phyloP scores from a whole-genome alignment of 1,140 invertebrate species.

The Brachionus calyciflorus region DNA sequence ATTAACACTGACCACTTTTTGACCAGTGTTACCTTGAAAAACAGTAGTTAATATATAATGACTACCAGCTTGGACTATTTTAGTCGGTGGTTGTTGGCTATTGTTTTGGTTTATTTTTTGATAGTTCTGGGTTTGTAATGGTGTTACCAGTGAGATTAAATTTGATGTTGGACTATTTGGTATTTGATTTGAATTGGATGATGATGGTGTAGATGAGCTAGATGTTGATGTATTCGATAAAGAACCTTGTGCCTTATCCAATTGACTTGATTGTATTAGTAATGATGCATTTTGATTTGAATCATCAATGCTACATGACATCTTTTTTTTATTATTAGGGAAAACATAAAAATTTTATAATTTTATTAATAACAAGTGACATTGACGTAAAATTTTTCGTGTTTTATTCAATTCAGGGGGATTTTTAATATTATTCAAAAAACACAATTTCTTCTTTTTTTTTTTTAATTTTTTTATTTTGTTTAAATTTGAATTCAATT shows the following conservation, averaged over 20 bases:
- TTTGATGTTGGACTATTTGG: not conserved
- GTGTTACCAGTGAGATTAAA: slow-evolving; percentile 8
- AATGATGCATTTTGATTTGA: slow-evolving; percentile 5
- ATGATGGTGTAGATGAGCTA: slow-evolving; percentile 18
- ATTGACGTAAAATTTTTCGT: not conserved
- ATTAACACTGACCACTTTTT: slow-evolving; percentile 20
- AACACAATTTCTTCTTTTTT: not conserved
- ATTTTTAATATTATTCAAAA: not conserved
- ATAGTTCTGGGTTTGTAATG: not conserved
- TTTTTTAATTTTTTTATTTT: not conserved
- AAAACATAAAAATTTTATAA: not conserved
- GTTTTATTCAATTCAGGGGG: not conserved
- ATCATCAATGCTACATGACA: slow-evolving; percentile 38
- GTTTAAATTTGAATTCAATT: not conserved
- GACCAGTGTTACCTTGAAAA: not conserved
- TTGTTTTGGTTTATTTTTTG: not conserved
- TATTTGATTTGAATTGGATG: not conserved
- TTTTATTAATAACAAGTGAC: too few species aligned
- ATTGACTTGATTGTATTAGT: slow-evolving; percentile 11
- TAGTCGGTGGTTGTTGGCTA: slow-evolving; percentile 15
- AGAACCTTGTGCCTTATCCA: slow-evolving; percentile 16
- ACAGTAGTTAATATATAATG: slow-evolving; percentile 7
- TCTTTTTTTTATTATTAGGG: too few species aligned
- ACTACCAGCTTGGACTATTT: slow-evolving; percentile 25
- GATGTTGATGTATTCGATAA: slow-evolving; percentile 14